Percentiles rank a stretch among this genome's conserved stretches.
Evolutionary conservation across 1,140 invertebrate species (phyloP).

Genomic region (Antheraea mylitta): DNA sequence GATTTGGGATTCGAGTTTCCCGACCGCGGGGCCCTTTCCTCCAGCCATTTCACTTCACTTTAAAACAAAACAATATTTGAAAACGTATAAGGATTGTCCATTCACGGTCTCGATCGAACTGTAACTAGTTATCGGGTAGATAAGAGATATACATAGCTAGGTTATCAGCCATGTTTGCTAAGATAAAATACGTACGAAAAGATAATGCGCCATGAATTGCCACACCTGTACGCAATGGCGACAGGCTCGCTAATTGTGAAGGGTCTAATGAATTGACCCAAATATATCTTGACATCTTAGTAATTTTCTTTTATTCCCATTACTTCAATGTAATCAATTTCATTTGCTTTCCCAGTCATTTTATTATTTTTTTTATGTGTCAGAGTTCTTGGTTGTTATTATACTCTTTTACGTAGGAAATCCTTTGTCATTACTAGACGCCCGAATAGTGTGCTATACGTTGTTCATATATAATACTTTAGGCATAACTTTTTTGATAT

Average conservation of each 20-base stretch:
- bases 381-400: not conserved
- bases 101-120: conserved; percentile 43
- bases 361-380: not conserved
- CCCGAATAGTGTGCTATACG: no score
- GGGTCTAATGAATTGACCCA: conserved; percentile 3
- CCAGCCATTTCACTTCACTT: conserved; percentile 66
- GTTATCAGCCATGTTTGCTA: conserved; percentile 68
- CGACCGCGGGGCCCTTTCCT: conserved; percentile 65
- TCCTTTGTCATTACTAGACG: no score
- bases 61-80: conserved; percentile 32
- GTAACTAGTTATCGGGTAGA: conserved; percentile 61
- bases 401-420: no score
- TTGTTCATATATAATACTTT: no score
- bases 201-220: conserved; percentile 54
- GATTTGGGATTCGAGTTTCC: conserved; percentile 83
- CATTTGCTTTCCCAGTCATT: not conserved
- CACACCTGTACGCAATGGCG: conserved; percentile 52
- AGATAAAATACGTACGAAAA: conserved; percentile 58
- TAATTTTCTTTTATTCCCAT: not conserved
- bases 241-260: conserved; percentile 8
- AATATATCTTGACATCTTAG: not conserved
- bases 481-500: no score
- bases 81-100: conserved; percentile 38
- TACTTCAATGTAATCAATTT: not conserved
- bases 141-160: conserved; percentile 56